Base-by-base conservation (phyloP, 2,888 invertebrate genomes). In the Xestia ashworthii region DNA sequence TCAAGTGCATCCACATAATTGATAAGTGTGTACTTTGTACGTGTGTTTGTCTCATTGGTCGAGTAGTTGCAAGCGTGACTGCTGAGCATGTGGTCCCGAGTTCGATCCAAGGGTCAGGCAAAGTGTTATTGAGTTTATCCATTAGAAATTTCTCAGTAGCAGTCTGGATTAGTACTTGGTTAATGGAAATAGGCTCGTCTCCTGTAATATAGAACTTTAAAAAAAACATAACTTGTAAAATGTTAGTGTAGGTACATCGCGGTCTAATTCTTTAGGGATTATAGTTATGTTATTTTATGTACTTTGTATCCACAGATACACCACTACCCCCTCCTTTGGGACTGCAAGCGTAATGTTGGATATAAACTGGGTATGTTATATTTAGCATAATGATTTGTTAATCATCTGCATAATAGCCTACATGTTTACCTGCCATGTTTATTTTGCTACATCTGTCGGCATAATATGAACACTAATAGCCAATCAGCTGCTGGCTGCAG, bases 401-500 rank as follows among this genome's bases (percentile, higher is more conserved):
- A 67, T 50, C 16, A 60, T 50, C 25, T 32, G 25, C 32, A 65
- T 41, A 11, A 38, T 11, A 3, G 19, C 32, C 8, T 11, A n/a
- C 9, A 25, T 41, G 55, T 55, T 55, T 25, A 38, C 16, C 38
- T 55, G 22, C 38, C 38, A 48, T 76, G 65, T 65, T 67, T 76
- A 50, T 48, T 67, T 48, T 16, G 25, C 53, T 22, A 22, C n/a
- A 50, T 44, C n/a, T 32, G 25, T 48, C 19, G 11, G 5, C 11
- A 60, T 25, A 60, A 25, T 19, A 41, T 55, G 11, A 22, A 32
- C 77, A 9, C 48, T 44, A 67, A 32, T 58, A 41, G 32, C 16
- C 58, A 77, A 76, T 76, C 48, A 76, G 77, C 32, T 41, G 14
- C 22, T 38, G 12, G 38, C 25, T 25, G 32, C 19, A 22, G 16